Conservation (phyloP, 1,140 invertebrate genomes). For the Caenorhabditis brenneri region DNA sequence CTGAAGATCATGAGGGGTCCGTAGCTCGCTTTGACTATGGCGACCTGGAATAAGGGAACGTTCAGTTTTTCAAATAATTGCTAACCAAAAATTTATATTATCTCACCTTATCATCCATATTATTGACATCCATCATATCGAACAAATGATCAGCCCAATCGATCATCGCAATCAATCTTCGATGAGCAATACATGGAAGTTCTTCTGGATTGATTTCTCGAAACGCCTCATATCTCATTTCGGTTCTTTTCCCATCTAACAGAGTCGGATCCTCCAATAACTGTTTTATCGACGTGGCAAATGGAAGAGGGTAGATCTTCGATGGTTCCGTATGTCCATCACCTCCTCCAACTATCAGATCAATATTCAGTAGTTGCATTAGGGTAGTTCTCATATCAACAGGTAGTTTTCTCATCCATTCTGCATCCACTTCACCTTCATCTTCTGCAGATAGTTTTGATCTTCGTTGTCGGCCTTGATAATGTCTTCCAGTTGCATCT, state of each 20-base stretch:
- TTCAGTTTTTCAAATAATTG: no score
- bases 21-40: conserved; percentile 64
- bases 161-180: conserved; percentile 67
- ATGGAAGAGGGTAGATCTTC: conserved; percentile 64
- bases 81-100: background rate
- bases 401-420: conserved; percentile 68
- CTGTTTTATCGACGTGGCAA: conserved; percentile 57
- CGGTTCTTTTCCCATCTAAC: conserved; percentile 69
- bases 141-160: conserved; percentile 70
- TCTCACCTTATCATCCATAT: conserved; percentile 65
- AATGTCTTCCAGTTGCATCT: conserved; percentile 67
- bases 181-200: conserved; percentile 64
- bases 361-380: conserved; percentile 69
- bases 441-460: conserved; percentile 60
- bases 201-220: conserved; percentile 63
- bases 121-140: conserved; percentile 68
- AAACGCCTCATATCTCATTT: conserved; percentile 70
- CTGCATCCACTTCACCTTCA: conserved; percentile 57
- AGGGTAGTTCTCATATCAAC: conserved; percentile 70
- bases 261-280: conserved; percentile 66
- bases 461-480: conserved; percentile 61
- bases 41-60: conserved; percentile 50
- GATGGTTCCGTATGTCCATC: conserved; percentile 57
- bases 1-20: conserved; percentile 63
- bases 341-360: conserved; percentile 63